Conservation (phyloP, 2,888 invertebrate genomes). For the Cylloceria caligata region DNA sequence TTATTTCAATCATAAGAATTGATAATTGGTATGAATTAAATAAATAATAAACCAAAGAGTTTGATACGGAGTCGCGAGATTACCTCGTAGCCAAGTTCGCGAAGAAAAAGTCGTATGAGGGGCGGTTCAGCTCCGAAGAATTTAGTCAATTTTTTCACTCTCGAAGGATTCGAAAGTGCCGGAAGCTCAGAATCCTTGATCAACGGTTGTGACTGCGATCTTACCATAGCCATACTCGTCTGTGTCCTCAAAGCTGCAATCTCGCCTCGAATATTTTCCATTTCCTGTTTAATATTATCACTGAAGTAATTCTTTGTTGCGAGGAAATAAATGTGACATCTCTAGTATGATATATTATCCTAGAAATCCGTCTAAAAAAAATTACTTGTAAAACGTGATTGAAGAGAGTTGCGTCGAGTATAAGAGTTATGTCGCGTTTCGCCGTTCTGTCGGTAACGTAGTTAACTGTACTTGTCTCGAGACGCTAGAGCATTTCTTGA, state of each 20-base stretch:
- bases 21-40: background rate
- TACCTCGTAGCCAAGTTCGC: conserved; percentile 96
- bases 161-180: conserved; percentile 93
- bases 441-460: too few species aligned
- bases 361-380: too few species aligned
- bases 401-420: too few species aligned
- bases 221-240: conserved; percentile 87
- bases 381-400: too few species aligned
- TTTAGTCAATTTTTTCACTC: conserved; percentile 95
- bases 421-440: too few species aligned
- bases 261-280: conserved; percentile 94
- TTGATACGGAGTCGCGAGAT: conserved; percentile 60
- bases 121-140: conserved; percentile 98
- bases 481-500: background rate
- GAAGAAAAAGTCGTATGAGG: conserved; percentile 93
- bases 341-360: too few species aligned
- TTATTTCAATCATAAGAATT: background rate
- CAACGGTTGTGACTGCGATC: conserved; percentile 89
- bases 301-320: background rate
- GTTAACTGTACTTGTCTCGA: too few species aligned
- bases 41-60: too few species aligned
- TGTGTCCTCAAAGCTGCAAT: conserved; percentile 91
- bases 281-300: conserved; percentile 87
- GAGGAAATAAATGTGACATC: too few species aligned
- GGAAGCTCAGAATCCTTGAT: conserved; percentile 87